Percentiles rank a stretch among this genome's conserved stretches.
Conservation (phyloP, 2,888 invertebrate genomes). For the Lithodes maja region DNA sequence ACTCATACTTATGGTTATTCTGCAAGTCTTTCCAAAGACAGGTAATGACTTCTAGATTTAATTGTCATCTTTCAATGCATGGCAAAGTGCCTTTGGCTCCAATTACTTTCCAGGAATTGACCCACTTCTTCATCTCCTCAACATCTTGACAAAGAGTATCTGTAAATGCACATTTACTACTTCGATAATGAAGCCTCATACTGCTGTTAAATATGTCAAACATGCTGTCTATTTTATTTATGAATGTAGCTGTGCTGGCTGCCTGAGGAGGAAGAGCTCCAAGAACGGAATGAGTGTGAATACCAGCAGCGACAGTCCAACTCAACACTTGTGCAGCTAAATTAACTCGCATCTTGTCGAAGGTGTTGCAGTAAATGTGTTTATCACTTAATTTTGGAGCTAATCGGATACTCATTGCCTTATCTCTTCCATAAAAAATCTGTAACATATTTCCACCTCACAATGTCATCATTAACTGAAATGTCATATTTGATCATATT, state of each 20-base stretch:
- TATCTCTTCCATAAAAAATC: neutral
- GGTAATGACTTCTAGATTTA: too few relatives aligned
- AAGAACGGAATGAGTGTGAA: neutral
- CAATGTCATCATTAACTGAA: neutral
- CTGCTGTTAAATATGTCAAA: too few relatives aligned
- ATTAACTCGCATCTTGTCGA: neutral
- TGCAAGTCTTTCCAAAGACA: too few relatives aligned
- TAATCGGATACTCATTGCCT: neutral
- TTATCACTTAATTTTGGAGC: slow-evolving; percentile 9
- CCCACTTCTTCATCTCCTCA: too few relatives aligned
- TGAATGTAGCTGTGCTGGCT: neutral
- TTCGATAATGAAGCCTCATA: too few relatives aligned
- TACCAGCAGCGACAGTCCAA: neutral
- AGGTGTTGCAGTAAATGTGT: slow-evolving; percentile 9
- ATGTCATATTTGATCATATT: slow-evolving; percentile 7
- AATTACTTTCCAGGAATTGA: too few relatives aligned
- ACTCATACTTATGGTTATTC: too few relatives aligned
- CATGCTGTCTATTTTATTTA: too few relatives aligned
- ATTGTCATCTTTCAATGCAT: too few relatives aligned
- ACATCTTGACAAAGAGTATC: too few relatives aligned
- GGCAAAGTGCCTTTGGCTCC: too few relatives aligned
- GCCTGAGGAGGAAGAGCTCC: slow-evolving; percentile 15
- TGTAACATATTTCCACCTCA: neutral
- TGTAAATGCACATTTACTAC: too few relatives aligned
- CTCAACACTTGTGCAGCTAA: neutral